phyloP scores from a whole-genome alignment of 2,888 invertebrate genomes.

The Aphodius sticticus region DNA sequence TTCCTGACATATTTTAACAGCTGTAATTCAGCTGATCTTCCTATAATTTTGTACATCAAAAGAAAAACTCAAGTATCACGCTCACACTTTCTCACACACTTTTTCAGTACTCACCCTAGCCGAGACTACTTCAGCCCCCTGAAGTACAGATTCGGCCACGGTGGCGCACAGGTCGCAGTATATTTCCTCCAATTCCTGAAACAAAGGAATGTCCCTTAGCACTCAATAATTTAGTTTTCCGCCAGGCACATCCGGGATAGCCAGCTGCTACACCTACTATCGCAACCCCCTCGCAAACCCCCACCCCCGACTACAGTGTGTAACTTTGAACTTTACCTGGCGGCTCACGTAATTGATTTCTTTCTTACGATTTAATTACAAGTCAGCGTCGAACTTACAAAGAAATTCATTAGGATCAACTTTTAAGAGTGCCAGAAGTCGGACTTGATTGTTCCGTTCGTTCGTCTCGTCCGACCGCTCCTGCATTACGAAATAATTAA shows the following conservation, averaged over 20 bases:
- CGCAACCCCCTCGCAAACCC: not conserved
- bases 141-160: constrained; percentile 86
- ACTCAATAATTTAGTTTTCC: not conserved
- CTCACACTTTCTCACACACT: not conserved
- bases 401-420: not conserved
- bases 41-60: no score
- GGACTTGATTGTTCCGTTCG: not conserved
- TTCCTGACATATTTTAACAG: no score
- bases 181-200: constrained; percentile 92
- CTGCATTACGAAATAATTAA: not conserved
- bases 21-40: no score
- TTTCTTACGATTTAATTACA: not conserved
- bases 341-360: not conserved
- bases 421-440: not conserved
- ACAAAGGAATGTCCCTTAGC: constrained; percentile 45
- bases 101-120: constrained; percentile 71
- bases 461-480: not conserved
- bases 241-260: not conserved
- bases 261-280: not conserved
- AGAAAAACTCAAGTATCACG: no score
- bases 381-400: not conserved
- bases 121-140: constrained; percentile 85
- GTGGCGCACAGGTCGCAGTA: constrained; percentile 89
- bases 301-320: not conserved
- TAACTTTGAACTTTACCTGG: constrained; percentile 4